Evolutionary conservation across 2,797 vertebrate species (phyloP).

Genomic region (Enteromius viviparus): DNA sequence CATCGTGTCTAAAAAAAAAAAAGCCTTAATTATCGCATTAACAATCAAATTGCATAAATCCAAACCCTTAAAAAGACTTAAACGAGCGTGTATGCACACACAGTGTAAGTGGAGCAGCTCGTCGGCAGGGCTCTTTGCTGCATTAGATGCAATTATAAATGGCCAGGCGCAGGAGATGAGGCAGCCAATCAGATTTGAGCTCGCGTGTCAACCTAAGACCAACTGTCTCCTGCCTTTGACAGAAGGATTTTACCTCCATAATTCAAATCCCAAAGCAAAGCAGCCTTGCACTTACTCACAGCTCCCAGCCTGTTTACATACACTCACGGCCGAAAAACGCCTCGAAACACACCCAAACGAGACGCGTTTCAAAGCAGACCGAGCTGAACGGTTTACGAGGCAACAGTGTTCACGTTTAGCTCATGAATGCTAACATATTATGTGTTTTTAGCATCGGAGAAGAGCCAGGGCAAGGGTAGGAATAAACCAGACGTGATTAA

Average conservation of each 20-base stretch:
- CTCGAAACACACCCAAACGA: neutral
- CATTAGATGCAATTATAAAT: constrained; percentile 99
- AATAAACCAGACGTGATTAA: neutral
- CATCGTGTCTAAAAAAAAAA: neutral
- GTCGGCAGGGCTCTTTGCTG: constrained; percentile 91
- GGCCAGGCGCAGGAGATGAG: constrained; percentile 92
- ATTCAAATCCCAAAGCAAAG: constrained; percentile 99
- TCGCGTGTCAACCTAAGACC: constrained; percentile 99
- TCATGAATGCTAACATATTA: neutral
- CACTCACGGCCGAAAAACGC: neutral
- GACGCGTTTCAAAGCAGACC: neutral
- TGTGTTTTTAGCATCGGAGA: neutral
- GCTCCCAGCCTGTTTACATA: constrained; percentile 79
- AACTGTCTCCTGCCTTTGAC: constrained; percentile 99
- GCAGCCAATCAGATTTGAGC: constrained; percentile 98
- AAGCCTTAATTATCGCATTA: neutral
- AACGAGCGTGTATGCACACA: neutral
- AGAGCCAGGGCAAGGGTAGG: neutral
- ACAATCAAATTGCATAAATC: too few species aligned
- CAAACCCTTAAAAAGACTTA: neutral
- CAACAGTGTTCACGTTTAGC: neutral
- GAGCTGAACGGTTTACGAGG: neutral
- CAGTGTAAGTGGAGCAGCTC: constrained; percentile 82
- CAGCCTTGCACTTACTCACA: constrained; percentile 88
- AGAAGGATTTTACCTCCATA: constrained; percentile 99